Conservation (phyloP, 1,140 invertebrate species). For the Antheraea mylitta region DNA sequence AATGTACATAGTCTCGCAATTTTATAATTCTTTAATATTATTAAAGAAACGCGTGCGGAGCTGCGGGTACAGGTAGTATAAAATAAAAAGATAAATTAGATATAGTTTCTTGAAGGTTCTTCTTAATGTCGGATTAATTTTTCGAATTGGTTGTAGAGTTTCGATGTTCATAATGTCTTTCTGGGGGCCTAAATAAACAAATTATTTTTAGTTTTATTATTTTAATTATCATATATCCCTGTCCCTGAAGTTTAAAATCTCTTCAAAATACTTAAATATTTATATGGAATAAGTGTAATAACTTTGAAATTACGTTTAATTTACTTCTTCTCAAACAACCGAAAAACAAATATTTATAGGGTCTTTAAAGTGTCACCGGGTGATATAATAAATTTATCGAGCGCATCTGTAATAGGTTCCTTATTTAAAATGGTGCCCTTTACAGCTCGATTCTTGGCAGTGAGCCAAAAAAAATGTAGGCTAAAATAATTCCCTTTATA, state of each 20-base stretch:
- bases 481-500: not conserved
- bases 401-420: not conserved
- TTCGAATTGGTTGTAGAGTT: no score
- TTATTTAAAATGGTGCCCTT: not conserved
- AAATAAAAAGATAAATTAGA: no score
- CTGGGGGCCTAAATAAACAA: no score
- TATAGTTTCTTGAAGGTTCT: no score
- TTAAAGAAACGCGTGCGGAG: no score
- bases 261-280: not conserved
- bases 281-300: not conserved
- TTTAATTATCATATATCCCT: no score
- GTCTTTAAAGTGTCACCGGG: not conserved
- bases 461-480: not conserved
- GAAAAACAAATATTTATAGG: not conserved
- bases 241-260: not conserved
- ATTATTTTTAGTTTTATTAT: no score
- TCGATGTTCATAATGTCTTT: no score
- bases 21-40: no score
- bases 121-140: no score
- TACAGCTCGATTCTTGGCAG: not conserved
- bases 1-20: no score
- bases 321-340: not conserved
- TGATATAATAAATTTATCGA: not conserved
- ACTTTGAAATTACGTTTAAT: not conserved
- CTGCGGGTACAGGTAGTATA: no score